Percentiles rank a stretch among this genome's conserved stretches.
phyloP scores from a whole-genome alignment of 2,888 invertebrate genomes.

The Ophion slaviceki region DNA sequence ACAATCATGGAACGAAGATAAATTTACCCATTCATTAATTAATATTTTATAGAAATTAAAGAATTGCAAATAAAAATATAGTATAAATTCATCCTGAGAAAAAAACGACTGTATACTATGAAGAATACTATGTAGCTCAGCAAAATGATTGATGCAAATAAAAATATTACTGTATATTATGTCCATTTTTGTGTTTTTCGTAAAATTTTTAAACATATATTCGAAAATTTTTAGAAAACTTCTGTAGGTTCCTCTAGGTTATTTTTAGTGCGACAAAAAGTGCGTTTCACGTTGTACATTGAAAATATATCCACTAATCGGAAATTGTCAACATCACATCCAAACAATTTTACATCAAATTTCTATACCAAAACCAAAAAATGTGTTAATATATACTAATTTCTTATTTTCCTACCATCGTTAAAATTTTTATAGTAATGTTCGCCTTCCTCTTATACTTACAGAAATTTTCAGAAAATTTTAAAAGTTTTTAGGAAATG shows the following conservation, averaged over 20 bases:
- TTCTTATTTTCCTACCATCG: conserved; percentile 3
- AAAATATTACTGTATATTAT: neutral
- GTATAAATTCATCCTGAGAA: neutral
- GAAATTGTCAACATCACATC: neutral
- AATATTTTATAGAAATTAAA: neutral
- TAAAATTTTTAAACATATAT: neutral
- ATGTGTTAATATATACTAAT: neutral
- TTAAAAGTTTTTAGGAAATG: neutral
- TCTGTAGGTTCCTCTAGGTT: neutral
- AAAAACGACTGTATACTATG: neutral
- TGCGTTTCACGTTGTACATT: neutral
- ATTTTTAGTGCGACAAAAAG: neutral
- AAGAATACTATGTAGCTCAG: too few species aligned
- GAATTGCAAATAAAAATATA: neutral
- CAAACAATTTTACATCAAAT: conserved; percentile 3
- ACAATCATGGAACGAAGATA: neutral
- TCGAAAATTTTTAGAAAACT: neutral
- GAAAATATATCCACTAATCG: neutral
- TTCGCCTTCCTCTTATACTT: neutral
- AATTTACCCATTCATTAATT: neutral
- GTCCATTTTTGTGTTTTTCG: neutral
- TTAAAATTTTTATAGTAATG: conserved; percentile 2
- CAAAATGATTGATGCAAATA: too few species aligned
- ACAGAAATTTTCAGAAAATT: neutral
- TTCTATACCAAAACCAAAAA: conserved; percentile 2